phyloP scores from a whole-genome alignment of 2,113 vertebrate species.

The Ibidorhyncha struthersii region DNA sequence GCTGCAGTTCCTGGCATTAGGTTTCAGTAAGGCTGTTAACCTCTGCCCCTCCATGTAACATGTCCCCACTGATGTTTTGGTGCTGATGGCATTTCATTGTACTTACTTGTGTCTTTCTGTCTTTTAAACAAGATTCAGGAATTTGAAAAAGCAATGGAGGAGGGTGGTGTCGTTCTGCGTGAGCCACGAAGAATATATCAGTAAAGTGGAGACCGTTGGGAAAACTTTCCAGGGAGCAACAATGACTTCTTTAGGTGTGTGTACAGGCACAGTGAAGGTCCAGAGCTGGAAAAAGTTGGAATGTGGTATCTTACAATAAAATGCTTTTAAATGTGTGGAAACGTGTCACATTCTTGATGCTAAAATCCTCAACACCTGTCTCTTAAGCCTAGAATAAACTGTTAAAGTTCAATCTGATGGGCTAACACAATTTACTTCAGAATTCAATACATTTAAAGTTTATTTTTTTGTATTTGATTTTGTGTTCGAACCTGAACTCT shows the following conservation, averaged over 20 bases:
- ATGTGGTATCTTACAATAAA: constrained; percentile 11
- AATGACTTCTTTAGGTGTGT: neutral
- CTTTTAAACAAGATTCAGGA: constrained; percentile 80
- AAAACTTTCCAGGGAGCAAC: neutral
- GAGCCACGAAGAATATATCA: constrained; percentile 86
- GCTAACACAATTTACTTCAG: neutral
- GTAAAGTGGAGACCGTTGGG: neutral
- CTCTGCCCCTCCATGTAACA: neutral
- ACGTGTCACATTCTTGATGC: neutral
- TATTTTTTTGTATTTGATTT: neutral
- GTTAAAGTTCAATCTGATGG: neutral
- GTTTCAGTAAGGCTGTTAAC: neutral
- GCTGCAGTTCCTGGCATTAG: neutral
- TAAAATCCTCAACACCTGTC: neutral
- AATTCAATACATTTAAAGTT: neutral
- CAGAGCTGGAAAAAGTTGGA: neutral
- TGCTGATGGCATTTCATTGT: neutral
- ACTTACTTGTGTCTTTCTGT: neutral
- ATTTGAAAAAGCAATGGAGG: constrained; percentile 83
- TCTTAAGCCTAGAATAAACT: neutral
- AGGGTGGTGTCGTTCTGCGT: constrained; percentile 82
- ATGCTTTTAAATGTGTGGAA: neutral
- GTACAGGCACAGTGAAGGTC: neutral
- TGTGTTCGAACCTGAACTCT: neutral
- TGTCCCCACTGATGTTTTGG: neutral